phyloP scores from a whole-genome alignment of 2,113 vertebrate genomes.

The Xiphorhynchus elegans region DNA sequence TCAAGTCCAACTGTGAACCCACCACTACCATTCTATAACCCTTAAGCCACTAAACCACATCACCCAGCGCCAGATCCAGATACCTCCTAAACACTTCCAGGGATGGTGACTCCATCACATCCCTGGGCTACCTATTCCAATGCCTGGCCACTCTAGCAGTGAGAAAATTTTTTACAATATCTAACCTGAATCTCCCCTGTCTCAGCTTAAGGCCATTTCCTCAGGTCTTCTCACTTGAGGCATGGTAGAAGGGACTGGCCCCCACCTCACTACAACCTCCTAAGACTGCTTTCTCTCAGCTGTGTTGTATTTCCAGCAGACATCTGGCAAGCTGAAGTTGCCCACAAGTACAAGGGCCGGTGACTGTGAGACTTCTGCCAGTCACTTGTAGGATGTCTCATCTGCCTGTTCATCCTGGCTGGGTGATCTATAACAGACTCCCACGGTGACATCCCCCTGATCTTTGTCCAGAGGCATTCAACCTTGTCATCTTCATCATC shows the following conservation, averaged over 20 bases:
- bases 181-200: neutral
- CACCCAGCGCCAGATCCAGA: neutral
- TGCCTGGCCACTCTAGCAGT: neutral
- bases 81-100: neutral
- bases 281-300: neutral
- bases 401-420: neutral
- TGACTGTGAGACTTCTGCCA: neutral
- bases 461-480: neutral
- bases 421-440: neutral
- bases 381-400: neutral
- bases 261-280: neutral
- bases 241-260: neutral
- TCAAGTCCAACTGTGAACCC: neutral
- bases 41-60: neutral
- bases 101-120: neutral
- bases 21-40: neutral
- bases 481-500: neutral
- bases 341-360: neutral
- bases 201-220: neutral
- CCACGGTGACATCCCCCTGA: neutral
- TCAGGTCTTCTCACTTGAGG: neutral
- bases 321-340: neutral
- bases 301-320: neutral
- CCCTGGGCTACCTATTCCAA: neutral
- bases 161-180: neutral